Percentiles rank a stretch among this genome's conserved stretches.
Evolutionary conservation across 2,113 vertebrate species (phyloP).

Genomic region (Rutilus rutilus): DNA sequence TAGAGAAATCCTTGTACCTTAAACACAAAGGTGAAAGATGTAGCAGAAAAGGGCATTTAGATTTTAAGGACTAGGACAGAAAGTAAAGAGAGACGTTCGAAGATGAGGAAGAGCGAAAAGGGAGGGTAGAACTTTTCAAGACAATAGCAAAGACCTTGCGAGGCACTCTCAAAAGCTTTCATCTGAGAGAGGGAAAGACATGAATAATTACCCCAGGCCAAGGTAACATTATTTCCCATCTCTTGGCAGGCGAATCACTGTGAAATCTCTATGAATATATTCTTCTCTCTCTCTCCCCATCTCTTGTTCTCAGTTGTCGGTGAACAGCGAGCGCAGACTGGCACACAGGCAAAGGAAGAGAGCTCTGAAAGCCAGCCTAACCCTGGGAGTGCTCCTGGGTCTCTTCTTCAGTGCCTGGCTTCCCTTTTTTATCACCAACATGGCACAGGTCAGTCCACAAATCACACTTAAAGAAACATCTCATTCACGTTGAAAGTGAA

Average conservation of each 20-base stretch:
- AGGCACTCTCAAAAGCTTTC: constrained; percentile 10
- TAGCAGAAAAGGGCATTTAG: not conserved
- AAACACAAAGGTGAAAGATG: not conserved
- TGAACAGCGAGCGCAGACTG: constrained; percentile 82
- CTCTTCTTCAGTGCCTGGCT: constrained; percentile 96
- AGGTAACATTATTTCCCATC: not conserved
- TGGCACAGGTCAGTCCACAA: constrained; percentile 85
- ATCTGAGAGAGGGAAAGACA: not conserved
- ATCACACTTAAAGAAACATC: not conserved
- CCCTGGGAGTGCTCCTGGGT: constrained; percentile 90
- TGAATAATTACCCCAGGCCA: constrained; percentile 18
- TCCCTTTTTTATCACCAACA: constrained; percentile 92
- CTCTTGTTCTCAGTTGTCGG: constrained; percentile 62
- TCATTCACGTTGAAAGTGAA: not conserved
- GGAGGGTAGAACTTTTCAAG: not conserved
- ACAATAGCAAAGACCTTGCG: constrained; percentile 15
- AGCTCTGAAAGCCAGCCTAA: constrained; percentile 94
- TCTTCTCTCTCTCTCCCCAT: not conserved
- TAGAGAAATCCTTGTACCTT: not conserved
- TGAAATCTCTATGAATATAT: constrained; percentile 12
- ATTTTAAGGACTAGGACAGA: not conserved
- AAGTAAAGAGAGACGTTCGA: not conserved
- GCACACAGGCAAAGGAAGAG: constrained; percentile 88
- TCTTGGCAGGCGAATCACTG: not conserved
- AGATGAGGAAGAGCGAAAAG: not conserved